Conservation (phyloP, 2,888 invertebrate species). For the Temnothorax unifasciatus region DNA sequence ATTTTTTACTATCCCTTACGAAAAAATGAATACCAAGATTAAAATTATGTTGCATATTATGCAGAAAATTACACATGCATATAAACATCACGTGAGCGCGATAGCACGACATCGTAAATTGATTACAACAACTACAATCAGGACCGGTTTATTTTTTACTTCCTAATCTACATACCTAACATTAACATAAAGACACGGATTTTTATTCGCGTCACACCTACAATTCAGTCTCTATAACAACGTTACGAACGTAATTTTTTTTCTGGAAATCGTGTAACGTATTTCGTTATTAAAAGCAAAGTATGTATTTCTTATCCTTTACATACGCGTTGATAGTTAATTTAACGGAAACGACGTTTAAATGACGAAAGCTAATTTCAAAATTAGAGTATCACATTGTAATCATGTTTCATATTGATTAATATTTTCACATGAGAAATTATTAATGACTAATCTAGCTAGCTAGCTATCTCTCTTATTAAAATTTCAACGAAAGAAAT, state of each 20-base stretch:
- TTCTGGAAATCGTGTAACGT: background rate
- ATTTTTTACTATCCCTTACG: background rate
- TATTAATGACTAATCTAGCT: constrained; percentile 9
- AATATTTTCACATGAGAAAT: background rate
- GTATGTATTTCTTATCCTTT: background rate
- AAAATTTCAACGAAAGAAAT: constrained; percentile 24
- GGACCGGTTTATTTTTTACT: constrained; percentile 51
- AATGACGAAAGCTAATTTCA: background rate
- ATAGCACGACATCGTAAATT: background rate
- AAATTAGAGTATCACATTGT: constrained; percentile 26
- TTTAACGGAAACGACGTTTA: background rate
- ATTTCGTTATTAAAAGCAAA: constrained; percentile 5
- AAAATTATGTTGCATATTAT: constrained; percentile 2
- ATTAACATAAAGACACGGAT: constrained; percentile 51
- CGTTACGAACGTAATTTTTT: background rate
- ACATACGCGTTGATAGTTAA: background rate
- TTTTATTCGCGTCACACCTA: constrained; percentile 62
- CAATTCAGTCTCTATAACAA: constrained; percentile 13
- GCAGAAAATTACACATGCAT: background rate
- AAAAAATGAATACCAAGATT: background rate
- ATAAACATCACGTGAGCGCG: background rate
- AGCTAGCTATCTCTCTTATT: background rate
- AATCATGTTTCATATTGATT: constrained; percentile 8
- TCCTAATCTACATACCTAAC: constrained; percentile 51
- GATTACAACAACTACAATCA: background rate